A percentile compares a stretch with the other conserved stretches of the same genome.
These are phyloP conservation scores for Tetrao urogallus DNA, from an alignment of 2,113 vertebrate genomes.

Conservation along the genomic window DNA sequence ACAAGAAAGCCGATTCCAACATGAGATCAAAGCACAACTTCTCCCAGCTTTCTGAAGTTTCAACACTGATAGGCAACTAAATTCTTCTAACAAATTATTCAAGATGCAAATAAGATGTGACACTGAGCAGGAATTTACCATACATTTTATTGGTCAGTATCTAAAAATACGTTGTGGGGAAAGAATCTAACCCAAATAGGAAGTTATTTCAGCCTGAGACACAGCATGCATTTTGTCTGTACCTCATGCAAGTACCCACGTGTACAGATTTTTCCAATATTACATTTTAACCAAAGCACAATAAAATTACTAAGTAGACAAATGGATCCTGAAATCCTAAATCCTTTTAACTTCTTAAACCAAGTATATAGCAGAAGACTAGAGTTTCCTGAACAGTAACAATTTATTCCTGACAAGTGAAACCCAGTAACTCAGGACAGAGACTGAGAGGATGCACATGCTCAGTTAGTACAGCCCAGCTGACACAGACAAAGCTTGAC, in stretches of 20 bases:
- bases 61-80: not conserved
- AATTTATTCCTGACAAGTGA: not conserved
- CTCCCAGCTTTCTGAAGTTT: not conserved
- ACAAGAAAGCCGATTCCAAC: rapidly evolving
- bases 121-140: not conserved
- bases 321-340: not conserved
- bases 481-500: not conserved
- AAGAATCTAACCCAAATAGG: slow-evolving; percentile 23
- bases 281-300: not conserved
- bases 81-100: not conserved
- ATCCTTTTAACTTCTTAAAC: not conserved
- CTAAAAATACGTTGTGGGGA: not conserved
- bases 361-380: rapidly evolving
- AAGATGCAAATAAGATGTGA: not conserved
- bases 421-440: not conserved
- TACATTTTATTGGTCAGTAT: not conserved
- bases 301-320: not conserved
- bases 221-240: not conserved
- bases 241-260: not conserved
- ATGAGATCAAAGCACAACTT: not conserved
- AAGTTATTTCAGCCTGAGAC: slow-evolving; percentile 27
- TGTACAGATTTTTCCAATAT: not conserved
- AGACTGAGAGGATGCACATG: not conserved
- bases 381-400: not conserved
- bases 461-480: not conserved